Evolutionary conservation across 2,797 vertebrate species (phyloP), one percentile per base, ranked within the genome.

Genomic region (Manis javanica): DNA sequence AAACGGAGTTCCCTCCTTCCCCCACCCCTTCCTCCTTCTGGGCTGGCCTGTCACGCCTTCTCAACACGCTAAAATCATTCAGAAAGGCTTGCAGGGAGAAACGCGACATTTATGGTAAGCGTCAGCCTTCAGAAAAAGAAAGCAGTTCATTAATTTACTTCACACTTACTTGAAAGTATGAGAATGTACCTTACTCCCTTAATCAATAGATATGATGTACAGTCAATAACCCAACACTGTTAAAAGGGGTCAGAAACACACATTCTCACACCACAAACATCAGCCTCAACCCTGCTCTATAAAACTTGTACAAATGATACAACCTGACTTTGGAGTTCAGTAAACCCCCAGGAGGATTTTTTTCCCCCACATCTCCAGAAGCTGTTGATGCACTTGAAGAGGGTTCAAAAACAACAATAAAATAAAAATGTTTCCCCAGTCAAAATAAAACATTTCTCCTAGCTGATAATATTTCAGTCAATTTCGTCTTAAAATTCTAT

Each of bases 41-140:
- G 99, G 99, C 99, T 98, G 99, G 98, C 98, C 99, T 98, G 98
- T 98, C 99, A 99, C 99, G 99, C 99, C 99, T 99, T 99, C 98
- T 98, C 99, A 98, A 99, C 99, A 99, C 98, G 99, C 98, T 98
- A 98, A 99, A 99, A 98, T 99, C 98, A 99, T 98, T 99, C 98
- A 98, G 98, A 98, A 98, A 97, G 97, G 97, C 98, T 98, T 98
- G 97, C 97, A 59, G 98, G 97, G 98, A 98, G 98, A 98, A 98
- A 98, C 98, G 97, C 98, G 98, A 98, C 98, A 98, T 98, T 99
- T 98, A 98, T 99, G 98, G 98, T 98, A 98, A 98, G 97, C 98
- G 91, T 98, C 98, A 98, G 98, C 98, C 97, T 98, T 98, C 98
- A 97, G 97, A 98, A 98, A 98, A 98, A 98, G 98, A 96, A 98